phyloP scores from a whole-genome alignment of 1,140 invertebrate genomes.

The Pectinophora gossypiella region DNA sequence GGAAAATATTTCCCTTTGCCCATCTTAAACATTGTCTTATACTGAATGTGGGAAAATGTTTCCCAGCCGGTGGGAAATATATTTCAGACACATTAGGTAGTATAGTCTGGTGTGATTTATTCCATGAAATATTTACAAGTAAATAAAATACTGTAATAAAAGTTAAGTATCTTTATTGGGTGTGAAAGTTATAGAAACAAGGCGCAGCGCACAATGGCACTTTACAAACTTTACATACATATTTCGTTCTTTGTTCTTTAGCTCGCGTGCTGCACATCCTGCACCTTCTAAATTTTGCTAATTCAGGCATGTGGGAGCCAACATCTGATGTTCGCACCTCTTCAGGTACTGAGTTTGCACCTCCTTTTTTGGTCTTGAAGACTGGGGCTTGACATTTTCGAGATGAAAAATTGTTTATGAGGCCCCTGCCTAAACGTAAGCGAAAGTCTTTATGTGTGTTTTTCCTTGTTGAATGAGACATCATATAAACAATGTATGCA shows the following conservation, averaged over 20 bases:
- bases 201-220: constrained; percentile 4
- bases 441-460: constrained; percentile 1
- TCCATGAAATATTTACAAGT: not conserved
- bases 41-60: not conserved
- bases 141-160: not conserved
- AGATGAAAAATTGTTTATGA: not conserved
- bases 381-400: not conserved
- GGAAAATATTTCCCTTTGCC: constrained; percentile 1
- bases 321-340: not conserved
- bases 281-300: not conserved
- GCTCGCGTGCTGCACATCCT: constrained; percentile 2
- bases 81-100: not conserved
- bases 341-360: not conserved
- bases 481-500: constrained; percentile 3
- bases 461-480: not conserved
- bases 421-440: not conserved
- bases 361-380: constrained; percentile 7
- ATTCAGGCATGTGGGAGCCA: not conserved
- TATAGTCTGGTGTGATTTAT: not conserved
- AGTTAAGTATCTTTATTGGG: not conserved
- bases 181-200: constrained; percentile 4
- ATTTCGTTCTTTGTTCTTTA: not conserved
- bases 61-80: not conserved
- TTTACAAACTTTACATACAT: not conserved
- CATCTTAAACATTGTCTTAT: not conserved